These are phyloP conservation scores for Stichopus chloronotus DNA, from an alignment of 35 echinoderm and acorn worm genomes.

Conservation along the genomic window DNA sequence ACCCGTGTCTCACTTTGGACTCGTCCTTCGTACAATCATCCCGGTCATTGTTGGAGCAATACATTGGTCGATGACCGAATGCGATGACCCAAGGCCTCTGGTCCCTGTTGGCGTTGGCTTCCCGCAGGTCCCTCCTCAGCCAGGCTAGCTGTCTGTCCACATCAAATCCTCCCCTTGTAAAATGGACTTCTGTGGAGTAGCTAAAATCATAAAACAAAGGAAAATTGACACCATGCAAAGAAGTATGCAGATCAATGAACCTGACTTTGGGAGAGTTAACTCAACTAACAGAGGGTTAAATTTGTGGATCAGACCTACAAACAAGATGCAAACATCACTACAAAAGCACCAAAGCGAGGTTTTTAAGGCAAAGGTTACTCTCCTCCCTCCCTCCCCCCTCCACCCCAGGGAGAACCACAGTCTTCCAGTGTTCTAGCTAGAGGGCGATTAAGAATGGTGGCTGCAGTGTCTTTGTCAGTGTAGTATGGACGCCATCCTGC, in stretches of 20 bases:
- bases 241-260: background rate
- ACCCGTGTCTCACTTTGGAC: constrained; percentile 68
- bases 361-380: too few relatives aligned
- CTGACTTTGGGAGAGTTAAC: background rate
- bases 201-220: constrained; percentile 38
- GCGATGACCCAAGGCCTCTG: constrained; percentile 87
- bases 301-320: background rate
- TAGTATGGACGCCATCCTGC: too few relatives aligned
- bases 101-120: constrained; percentile 66
- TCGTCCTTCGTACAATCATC: constrained; percentile 69
- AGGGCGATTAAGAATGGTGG: too few relatives aligned
- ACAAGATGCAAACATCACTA: too few relatives aligned
- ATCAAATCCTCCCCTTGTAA: constrained; percentile 48
- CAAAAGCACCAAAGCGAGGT: too few relatives aligned
- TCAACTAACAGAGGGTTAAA: background rate
- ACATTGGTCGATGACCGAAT: constrained; percentile 85
- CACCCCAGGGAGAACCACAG: too few relatives aligned
- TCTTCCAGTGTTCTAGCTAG: too few relatives aligned
- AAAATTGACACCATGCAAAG: background rate
- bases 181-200: constrained; percentile 91
- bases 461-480: too few relatives aligned
- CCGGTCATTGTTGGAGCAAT: constrained; percentile 83
- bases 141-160: constrained; percentile 59
- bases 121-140: constrained; percentile 64
- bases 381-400: too few relatives aligned